Evolutionary conservation across 2,888 invertebrate species (phyloP).

Genomic region (Epinotia bilunana): DNA sequence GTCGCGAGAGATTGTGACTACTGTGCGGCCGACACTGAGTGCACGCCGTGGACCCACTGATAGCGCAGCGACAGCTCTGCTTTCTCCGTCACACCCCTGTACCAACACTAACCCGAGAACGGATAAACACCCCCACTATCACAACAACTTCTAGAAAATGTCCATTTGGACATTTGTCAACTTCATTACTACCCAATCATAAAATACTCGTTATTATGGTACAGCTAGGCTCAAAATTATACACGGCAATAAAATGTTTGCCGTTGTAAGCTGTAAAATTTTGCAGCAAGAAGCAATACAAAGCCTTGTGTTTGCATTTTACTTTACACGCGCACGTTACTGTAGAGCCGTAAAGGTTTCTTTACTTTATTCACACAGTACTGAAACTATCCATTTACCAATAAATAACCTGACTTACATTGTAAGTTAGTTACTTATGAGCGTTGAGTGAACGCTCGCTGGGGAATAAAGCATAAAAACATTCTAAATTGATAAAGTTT

Average conservation of each 20-base stretch:
- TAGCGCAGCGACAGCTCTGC: constrained; percentile 26
- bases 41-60: constrained; percentile 21
- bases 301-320: neutral
- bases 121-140: constrained; percentile 12
- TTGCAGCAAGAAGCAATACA: neutral
- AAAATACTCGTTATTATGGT: neutral
- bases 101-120: neutral
- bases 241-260: neutral
- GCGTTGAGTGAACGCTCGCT: neutral
- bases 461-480: constrained; percentile 33
- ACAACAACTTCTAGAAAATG: constrained; percentile 20
- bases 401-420: constrained; percentile 14
- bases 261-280: constrained; percentile 9
- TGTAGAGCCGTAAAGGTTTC: neutral
- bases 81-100: constrained; percentile 41
- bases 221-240: constrained; percentile 1
- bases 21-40: constrained; percentile 32
- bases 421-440: neutral
- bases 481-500: constrained; percentile 39
- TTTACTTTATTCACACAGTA: neutral
- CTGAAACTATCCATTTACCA: neutral
- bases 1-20: constrained; percentile 21
- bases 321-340: neutral
- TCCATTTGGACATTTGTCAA: neutral
- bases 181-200: neutral